These are phyloP conservation scores for Planococcus citri DNA, from an alignment of 1,140 invertebrate species.

Conservation along the genomic window DNA sequence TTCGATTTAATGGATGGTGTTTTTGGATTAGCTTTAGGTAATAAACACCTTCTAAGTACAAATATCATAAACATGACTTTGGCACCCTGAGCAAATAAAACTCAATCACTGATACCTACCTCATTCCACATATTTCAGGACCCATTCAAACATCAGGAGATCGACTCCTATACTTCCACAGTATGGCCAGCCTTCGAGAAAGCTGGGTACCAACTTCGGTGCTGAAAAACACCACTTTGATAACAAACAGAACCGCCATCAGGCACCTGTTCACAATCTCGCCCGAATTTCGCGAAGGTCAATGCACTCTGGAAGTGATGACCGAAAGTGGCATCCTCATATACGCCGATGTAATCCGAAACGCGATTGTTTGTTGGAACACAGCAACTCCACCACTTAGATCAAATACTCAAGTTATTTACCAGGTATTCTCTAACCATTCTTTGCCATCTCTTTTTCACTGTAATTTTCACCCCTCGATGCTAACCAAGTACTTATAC, in stretches of 20 bases:
- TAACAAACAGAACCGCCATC: conserved; percentile 23
- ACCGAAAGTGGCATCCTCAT: conserved; percentile 30
- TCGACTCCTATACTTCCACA: conserved; percentile 57
- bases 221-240: conserved; percentile 33
- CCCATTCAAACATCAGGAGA: conserved; percentile 37
- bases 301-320: conserved; percentile 33
- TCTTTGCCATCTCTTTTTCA: too few relatives aligned
- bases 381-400: conserved; percentile 24
- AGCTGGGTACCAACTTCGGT: conserved; percentile 49
- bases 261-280: conserved; percentile 26
- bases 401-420: conserved; percentile 25
- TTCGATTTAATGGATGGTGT: conserved; percentile 66
- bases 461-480: too few relatives aligned
- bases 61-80: neutral
- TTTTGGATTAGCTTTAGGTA: conserved; percentile 49
- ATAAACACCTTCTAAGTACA: neutral
- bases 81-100: too few relatives aligned
- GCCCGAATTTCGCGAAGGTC: conserved; percentile 25
- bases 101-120: neutral
- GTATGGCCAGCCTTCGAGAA: conserved; percentile 54
- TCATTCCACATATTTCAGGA: conserved; percentile 27
- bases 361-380: conserved; percentile 36
- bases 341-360: conserved; percentile 30
- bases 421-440: conserved; percentile 24
- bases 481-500: too few relatives aligned